A percentile compares a stretch with the other conserved stretches of the same genome.
These are phyloP conservation scores for Hypsibius dujardini DNA, from an alignment of 1,140 invertebrate species.

Conservation along the genomic window DNA sequence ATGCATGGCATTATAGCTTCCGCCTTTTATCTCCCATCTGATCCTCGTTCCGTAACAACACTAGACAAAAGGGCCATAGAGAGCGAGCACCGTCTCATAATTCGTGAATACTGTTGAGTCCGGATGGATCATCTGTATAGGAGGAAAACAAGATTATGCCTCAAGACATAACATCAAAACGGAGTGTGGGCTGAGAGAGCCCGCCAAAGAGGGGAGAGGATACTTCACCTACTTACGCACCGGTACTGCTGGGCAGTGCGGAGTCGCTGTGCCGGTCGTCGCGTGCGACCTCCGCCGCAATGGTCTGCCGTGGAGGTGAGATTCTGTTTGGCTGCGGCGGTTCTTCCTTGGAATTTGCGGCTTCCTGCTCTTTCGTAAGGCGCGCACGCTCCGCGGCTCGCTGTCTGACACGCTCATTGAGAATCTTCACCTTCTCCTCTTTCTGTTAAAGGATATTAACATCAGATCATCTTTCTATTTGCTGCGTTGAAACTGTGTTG, in stretches of 20 bases:
- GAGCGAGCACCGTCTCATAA: no score
- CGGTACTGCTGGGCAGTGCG: slow-evolving; percentile 14
- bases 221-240: slow-evolving; percentile 16
- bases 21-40: no score
- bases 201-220: no score
- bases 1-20: no score
- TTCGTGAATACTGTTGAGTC: background rate
- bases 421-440: slow-evolving; percentile 61
- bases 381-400: slow-evolving; percentile 39
- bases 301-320: background rate
- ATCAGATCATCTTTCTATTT: background rate
- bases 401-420: slow-evolving; percentile 58
- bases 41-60: no score
- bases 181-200: no score
- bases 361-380: background rate
- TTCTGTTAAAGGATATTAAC: slow-evolving; percentile 42
- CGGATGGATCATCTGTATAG: background rate
- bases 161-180: no score
- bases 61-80: no score
- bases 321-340: background rate
- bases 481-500: no score
- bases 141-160: no score
- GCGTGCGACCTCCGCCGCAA: background rate
- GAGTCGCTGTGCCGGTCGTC: slow-evolving; percentile 7
- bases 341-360: background rate